Evolutionary conservation across 2,888 invertebrate species (phyloP).

Genomic region (Tolmerus cingulatus): DNA sequence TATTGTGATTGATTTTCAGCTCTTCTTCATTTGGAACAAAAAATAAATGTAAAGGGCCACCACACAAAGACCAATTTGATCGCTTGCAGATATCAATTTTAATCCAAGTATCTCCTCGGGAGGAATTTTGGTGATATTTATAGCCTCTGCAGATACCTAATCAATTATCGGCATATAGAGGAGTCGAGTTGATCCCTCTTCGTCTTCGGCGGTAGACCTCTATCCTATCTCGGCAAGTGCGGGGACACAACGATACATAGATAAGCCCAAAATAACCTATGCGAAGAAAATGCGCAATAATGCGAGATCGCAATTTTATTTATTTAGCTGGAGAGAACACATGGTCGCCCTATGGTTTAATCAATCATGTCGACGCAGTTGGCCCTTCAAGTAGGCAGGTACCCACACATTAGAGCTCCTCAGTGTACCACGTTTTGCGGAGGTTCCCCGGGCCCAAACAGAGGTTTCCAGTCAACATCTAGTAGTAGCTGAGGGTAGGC

Average conservation of each 20-base stretch:
- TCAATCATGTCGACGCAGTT: slow-evolving; percentile 19
- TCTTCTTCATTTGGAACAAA: not conserved
- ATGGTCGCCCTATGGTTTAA: not conserved
- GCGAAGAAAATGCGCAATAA: slow-evolving; percentile 10
- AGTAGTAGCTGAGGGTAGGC: not conserved
- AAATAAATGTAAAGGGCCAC: not conserved
- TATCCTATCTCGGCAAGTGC: not conserved
- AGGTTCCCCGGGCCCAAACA: not conserved
- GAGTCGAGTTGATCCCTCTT: not conserved
- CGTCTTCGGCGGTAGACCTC: not conserved
- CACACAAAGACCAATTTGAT: not conserved
- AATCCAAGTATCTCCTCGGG: not conserved
- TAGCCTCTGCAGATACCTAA: slow-evolving; percentile 3
- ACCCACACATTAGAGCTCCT: not conserved
- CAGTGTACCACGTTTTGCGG: not conserved
- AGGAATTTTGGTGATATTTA: slow-evolving; percentile 1
- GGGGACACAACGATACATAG: not conserved
- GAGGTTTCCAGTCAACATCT: not conserved
- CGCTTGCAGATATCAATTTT: not conserved
- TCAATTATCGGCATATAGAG: slow-evolving; percentile 1
- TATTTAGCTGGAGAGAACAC: not conserved
- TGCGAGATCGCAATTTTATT: slow-evolving; percentile 2
- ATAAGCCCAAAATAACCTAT: slow-evolving; percentile 8
- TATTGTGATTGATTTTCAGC: not conserved
- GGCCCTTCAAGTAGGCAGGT: not conserved